Evolutionary conservation across 2,113 vertebrate species (phyloP).

Genomic region (Pseudonaja textilis): DNA sequence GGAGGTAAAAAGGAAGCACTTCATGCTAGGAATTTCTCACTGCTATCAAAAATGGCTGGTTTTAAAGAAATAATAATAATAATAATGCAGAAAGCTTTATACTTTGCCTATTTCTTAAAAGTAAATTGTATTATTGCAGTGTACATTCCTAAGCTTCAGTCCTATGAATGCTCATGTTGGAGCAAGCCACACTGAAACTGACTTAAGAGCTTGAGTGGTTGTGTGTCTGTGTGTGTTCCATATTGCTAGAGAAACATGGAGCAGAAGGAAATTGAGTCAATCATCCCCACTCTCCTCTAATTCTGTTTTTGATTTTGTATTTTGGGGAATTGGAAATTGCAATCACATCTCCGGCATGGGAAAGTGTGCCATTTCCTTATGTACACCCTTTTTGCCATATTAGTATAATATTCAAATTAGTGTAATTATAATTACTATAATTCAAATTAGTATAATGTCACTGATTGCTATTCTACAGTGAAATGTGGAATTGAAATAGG

Average conservation of each 20-base stretch:
- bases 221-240: not conserved
- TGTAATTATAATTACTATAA: not conserved
- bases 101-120: not conserved
- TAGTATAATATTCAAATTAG: conserved; percentile 16
- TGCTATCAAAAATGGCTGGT: not conserved
- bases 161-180: not conserved
- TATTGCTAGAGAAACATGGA: conserved; percentile 58
- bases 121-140: not conserved
- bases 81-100: not conserved
- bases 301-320: conserved; percentile 40
- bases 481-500: conserved; percentile 3
- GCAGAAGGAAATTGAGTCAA: conserved; percentile 35
- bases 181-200: not conserved
- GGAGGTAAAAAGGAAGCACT: not conserved
- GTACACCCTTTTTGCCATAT: conserved; percentile 12
- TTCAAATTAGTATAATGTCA: not conserved
- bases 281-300: not conserved
- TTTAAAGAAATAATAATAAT: not conserved
- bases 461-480: not conserved
- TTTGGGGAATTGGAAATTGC: conserved; percentile 42
- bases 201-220: not conserved
- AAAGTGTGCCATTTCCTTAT: not conserved
- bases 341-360: conserved; percentile 33
- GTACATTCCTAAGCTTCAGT: not conserved
- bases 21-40: not conserved